Conservation (phyloP, 2,888 invertebrate genomes). For the Trachelus tabidus region DNA sequence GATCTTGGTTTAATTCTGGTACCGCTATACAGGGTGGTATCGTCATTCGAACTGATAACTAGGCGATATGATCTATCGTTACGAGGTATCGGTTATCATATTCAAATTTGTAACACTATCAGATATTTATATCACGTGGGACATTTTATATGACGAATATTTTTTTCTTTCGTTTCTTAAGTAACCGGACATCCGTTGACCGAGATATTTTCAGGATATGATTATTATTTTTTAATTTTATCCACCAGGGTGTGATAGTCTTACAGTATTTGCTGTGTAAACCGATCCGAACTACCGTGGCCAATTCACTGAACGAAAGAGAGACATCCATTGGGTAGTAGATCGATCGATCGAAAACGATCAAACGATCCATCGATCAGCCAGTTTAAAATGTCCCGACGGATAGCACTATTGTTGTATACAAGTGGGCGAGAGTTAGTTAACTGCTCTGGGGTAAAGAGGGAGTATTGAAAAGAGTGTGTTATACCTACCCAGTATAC, state of each 20-base stretch:
- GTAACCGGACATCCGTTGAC: not conserved
- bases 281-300: not conserved
- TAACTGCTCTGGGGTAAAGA: not conserved
- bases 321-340: not conserved
- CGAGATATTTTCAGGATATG: not conserved
- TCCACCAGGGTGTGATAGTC: not conserved
- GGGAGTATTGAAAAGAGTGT: not conserved
- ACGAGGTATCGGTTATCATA: not conserved
- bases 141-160: not conserved
- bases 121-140: not conserved
- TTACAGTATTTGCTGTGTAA: not conserved
- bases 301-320: not conserved
- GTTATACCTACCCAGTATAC: not conserved
- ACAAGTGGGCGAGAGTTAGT: not conserved
- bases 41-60: no score
- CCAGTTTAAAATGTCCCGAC: not conserved
- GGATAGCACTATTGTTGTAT: not conserved
- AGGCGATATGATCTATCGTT: no score
- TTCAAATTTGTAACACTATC: not conserved
- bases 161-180: not conserved
- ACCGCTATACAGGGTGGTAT: no score
- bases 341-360: not conserved
- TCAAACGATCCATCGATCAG: not conserved
- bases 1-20: no score
- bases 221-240: not conserved